Percentiles rank a stretch among this genome's conserved stretches.
Evolutionary conservation across 35 echinoderm and acorn worm species (phyloP).

Genomic region (Eucidaris tribuloides): DNA sequence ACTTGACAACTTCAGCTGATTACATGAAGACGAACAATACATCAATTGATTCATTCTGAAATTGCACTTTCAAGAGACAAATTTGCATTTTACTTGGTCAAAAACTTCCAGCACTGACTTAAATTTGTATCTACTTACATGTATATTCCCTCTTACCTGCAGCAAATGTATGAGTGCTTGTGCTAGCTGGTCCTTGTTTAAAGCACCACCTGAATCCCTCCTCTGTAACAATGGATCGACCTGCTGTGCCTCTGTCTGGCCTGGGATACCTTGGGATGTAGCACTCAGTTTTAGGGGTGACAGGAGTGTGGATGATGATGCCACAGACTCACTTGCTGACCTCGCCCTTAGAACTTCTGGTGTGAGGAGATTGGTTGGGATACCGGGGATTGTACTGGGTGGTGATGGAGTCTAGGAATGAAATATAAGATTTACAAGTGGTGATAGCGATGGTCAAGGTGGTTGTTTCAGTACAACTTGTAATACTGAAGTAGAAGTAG

Average conservation of each 20-base stretch:
- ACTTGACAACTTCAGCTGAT: background rate
- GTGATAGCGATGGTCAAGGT: too few species aligned
- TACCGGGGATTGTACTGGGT: slow-evolving; percentile 23
- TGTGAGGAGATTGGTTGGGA: slow-evolving; percentile 66
- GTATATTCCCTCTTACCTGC: too few species aligned
- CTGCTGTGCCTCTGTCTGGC: background rate
- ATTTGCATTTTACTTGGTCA: background rate
- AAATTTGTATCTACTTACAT: too few species aligned
- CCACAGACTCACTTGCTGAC: slow-evolving; percentile 22
- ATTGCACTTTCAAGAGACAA: background rate
- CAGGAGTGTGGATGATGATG: background rate
- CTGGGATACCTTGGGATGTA: slow-evolving; percentile 1
- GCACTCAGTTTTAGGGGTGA: slow-evolving; percentile 17
- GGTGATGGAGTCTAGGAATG: slow-evolving; percentile 61
- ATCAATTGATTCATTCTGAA: background rate
- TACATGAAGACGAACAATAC: background rate
- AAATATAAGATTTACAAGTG: too few species aligned
- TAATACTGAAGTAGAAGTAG: too few species aligned
- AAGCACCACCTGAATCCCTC: background rate
- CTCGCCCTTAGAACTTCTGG: slow-evolving; percentile 59
- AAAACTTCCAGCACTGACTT: too few species aligned
- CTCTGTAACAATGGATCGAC: slow-evolving; percentile 28
- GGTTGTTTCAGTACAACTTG: too few species aligned
- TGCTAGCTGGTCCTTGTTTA: slow-evolving; percentile 83
- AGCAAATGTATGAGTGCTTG: slow-evolving; percentile 64